Evolutionary conservation across 2,797 vertebrate species (phyloP), one percentile per base, ranked within the genome.

Genomic region (Falco peregrinus): DNA sequence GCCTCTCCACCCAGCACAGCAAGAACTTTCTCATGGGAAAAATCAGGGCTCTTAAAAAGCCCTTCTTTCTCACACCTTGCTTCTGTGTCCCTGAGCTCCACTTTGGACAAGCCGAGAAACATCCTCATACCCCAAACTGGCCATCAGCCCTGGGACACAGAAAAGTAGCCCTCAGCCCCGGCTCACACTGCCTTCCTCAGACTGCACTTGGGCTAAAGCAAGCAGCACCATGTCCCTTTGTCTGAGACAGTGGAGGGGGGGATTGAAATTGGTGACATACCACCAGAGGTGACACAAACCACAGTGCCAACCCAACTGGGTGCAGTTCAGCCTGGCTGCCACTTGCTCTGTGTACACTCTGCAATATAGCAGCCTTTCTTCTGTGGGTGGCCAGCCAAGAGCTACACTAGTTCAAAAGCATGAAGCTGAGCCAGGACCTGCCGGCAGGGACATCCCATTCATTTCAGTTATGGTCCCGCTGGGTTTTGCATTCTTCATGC

Each of bases 311-410:
- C 0, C 0, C 51, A 18, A 15, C 56, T 43, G 47, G 63, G 17
- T 37, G 59, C 59, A 50, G 31, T 33, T 76, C 43, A 61, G 60
- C 87, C 75, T 13, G 59, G 63, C 75, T 82, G 76, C 56, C 48
- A 0, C 56, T 41, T 8, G 4, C 65, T 74, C 67, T 25, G 33
- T 39, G 53, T 39, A 28, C 69, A 2, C 29, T 41, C 87, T 64
- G 88, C 85, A 91, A 54, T 74, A 85, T 90, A 91, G 92, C 71
- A 85, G 43, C 63, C n/a, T 82, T 80, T 70, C 65, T 48, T 33
- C 71, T 39, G 12, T 3, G 21, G 33, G 13, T 77, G 51, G 56
- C 68, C 79, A 80, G 88, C 83, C 88, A 96, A 96, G 47, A 90
- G 53, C 88, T 81, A 45, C 86, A 41, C 54, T 50, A 53, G 14